phyloP scores from a whole-genome alignment of 2,888 invertebrate genomes.

The Encarsia formosa region DNA sequence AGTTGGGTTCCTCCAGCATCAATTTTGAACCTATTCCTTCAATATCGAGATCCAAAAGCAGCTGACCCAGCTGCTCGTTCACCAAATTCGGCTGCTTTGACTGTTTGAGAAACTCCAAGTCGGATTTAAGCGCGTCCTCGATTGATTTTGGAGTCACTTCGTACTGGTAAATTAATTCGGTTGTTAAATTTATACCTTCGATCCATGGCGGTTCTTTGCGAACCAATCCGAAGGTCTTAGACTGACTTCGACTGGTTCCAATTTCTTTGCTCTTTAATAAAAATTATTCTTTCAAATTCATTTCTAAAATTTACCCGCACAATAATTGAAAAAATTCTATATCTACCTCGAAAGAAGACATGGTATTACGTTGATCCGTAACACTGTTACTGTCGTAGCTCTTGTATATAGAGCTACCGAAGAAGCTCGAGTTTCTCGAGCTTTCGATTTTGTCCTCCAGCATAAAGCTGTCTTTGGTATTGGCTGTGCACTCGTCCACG shows the following conservation, averaged over 20 bases:
- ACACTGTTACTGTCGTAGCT: conserved; percentile 40
- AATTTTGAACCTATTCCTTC: conserved; percentile 58
- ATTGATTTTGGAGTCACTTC: conserved; percentile 58
- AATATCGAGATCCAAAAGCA: conserved; percentile 67
- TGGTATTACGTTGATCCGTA: conserved; percentile 31
- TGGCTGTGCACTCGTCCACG: conserved; percentile 23
- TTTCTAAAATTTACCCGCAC: neutral
- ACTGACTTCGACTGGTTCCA: neutral
- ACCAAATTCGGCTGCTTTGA: conserved; percentile 64
- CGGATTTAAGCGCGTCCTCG: conserved; percentile 61
- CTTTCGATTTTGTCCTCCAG: conserved; percentile 29
- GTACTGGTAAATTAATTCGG: conserved; percentile 68
- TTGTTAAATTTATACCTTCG: conserved; percentile 62
- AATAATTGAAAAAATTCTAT: neutral
- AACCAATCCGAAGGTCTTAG: conserved; percentile 20
- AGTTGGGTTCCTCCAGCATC: conserved; percentile 61
- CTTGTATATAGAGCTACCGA: conserved; percentile 45
- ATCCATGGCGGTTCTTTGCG: conserved; percentile 63
- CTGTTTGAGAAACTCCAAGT: conserved; percentile 56
- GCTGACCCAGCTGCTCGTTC: conserved; percentile 68
- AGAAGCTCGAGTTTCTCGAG: conserved; percentile 41
- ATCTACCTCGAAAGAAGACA: conserved; percentile 9
- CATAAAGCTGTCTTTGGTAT: conserved; percentile 15
- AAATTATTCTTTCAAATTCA: neutral
- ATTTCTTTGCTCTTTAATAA: conserved; percentile 1